phyloP scores from a whole-genome alignment of 2,113 vertebrate genomes.

The Erinaceus europaeus region DNA sequence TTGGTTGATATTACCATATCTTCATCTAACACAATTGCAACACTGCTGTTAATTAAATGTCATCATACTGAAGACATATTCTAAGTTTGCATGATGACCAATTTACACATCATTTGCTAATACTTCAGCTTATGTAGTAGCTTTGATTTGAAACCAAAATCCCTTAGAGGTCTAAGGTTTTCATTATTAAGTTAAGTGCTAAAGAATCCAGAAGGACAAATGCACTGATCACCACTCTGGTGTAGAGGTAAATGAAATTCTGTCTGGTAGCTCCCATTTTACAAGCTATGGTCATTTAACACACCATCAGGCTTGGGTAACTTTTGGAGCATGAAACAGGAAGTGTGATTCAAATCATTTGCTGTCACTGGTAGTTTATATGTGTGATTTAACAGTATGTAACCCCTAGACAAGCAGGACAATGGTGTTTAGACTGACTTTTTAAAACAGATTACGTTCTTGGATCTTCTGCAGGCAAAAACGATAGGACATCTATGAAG shows the following conservation, averaged over 20 bases:
- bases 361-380: neutral
- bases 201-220: neutral
- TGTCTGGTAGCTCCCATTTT: neutral
- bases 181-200: neutral
- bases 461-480: neutral
- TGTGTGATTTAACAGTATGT: neutral
- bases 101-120: no score
- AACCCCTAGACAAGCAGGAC: neutral
- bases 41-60: no score
- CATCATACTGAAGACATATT: no score
- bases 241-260: neutral
- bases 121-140: no score
- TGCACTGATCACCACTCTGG: neutral
- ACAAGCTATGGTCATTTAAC: conserved; percentile 13
- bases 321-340: neutral
- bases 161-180: neutral
- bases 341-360: conserved; percentile 3
- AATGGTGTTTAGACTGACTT: neutral
- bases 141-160: neutral
- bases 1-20: no score
- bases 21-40: no score
- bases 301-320: neutral
- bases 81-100: no score
- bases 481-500: neutral
- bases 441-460: neutral